These are phyloP conservation scores for Nematopogon swammerdamellus DNA, from an alignment of 2,888 invertebrate genomes.

Conservation along the genomic window DNA sequence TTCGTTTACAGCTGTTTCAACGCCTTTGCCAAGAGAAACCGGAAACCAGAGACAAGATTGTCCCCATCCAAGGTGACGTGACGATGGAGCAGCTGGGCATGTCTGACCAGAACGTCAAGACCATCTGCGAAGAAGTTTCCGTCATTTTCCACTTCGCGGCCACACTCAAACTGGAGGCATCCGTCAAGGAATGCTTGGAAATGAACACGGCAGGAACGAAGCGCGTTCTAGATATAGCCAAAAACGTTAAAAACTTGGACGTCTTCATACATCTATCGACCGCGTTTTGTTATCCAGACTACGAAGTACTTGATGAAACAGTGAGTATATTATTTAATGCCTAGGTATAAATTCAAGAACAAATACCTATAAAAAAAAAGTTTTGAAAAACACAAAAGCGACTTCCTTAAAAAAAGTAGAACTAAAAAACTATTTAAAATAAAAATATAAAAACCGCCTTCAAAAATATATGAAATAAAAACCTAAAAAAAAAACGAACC, in stretches of 20 bases:
- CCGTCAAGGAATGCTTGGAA: conserved; percentile 77
- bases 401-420: no score
- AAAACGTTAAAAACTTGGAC: conserved; percentile 68
- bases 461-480: no score
- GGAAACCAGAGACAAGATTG: conserved; percentile 66
- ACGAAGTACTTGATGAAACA: conserved; percentile 43
- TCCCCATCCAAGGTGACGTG: conserved; percentile 72
- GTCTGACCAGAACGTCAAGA: conserved; percentile 52
- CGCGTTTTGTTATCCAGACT: conserved; percentile 93
- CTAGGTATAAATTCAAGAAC: no score
- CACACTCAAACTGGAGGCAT: conserved; percentile 85
- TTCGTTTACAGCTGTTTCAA: conserved; percentile 68
- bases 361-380: no score
- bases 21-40: no score
- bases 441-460: no score
- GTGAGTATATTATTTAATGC: conserved; percentile 16
- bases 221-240: conserved; percentile 72
- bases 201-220: conserved; percentile 90
- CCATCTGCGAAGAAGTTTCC: conserved; percentile 64
- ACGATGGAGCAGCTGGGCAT: conserved; percentile 62
- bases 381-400: no score
- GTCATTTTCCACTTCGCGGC: conserved; percentile 93
- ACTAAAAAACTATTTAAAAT: no score
- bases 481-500: no score
- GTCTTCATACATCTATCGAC: conserved; percentile 88